Evolutionary conservation across 2,888 invertebrate species (phyloP).

Genomic region (Metallyticus violacea): DNA sequence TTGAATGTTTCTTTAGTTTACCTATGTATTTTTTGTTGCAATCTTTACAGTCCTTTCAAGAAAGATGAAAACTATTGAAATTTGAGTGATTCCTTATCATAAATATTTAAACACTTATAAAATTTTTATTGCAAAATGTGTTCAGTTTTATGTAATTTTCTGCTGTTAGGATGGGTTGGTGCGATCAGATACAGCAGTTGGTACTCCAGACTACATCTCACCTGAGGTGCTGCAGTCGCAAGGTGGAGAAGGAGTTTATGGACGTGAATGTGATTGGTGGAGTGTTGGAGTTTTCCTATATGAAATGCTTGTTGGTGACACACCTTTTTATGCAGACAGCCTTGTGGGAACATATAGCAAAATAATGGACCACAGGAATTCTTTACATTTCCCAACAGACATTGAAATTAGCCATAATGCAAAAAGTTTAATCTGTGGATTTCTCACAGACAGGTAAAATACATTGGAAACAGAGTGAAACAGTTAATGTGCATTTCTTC

Average conservation of each 20-base stretch:
- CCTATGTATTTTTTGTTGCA: too few species aligned
- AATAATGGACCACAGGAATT: constrained; percentile 98
- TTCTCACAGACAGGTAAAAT: constrained; percentile 82
- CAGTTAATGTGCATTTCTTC: too few species aligned
- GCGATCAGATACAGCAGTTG: constrained; percentile 95
- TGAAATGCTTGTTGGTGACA: constrained; percentile 98
- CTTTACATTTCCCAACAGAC: constrained; percentile 92
- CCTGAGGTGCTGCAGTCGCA: constrained; percentile 96
- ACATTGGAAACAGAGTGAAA: too few species aligned
- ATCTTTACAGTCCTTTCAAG: too few species aligned
- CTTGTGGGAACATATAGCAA: constrained; percentile 97
- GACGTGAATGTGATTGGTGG: constrained; percentile 99
- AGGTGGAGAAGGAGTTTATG: constrained; percentile 93
- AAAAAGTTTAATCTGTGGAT: constrained; percentile 85
- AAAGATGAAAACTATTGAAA: too few species aligned
- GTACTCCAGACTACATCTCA: constrained; percentile 99
- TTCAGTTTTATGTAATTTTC: not conserved
- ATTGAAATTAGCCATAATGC: constrained; percentile 87
- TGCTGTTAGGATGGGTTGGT: constrained; percentile 79
- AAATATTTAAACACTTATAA: too few species aligned
- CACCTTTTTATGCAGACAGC: constrained; percentile 96
- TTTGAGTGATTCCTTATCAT: too few species aligned
- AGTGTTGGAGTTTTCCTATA: constrained; percentile 98
- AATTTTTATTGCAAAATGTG: too few species aligned
- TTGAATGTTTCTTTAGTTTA: too few species aligned